These are phyloP conservation scores for Lycaon pictus DNA, from an alignment of 2,113 vertebrate genomes.

Conservation along the genomic window DNA sequence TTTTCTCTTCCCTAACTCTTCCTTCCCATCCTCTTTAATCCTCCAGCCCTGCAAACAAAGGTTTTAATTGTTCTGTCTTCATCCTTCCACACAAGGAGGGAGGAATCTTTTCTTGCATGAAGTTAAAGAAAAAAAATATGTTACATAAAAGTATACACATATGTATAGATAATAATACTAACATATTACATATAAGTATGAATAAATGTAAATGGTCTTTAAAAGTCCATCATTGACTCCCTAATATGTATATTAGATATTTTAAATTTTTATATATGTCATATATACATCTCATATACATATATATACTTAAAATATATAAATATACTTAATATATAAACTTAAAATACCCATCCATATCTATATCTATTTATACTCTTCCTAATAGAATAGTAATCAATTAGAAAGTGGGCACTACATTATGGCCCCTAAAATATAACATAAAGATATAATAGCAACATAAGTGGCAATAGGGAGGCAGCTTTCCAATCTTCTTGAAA, in stretches of 20 bases:
- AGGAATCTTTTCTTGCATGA: background rate
- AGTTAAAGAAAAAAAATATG: background rate
- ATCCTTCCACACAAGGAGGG: background rate
- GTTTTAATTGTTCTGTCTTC: background rate
- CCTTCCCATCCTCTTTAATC: background rate
- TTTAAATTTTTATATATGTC: background rate
- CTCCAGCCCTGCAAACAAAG: background rate
- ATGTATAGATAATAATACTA: background rate
- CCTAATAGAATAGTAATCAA: background rate
- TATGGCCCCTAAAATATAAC: background rate
- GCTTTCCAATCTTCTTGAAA: background rate
- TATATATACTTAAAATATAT: background rate
- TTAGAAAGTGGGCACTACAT: background rate
- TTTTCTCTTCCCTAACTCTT: background rate
- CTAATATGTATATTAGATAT: background rate
- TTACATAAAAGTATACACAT: background rate
- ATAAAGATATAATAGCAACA: background rate
- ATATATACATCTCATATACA: background rate
- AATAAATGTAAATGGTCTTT: background rate
- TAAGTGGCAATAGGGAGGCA: background rate
- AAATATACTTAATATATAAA: background rate
- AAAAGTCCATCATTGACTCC: background rate
- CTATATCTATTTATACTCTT: background rate
- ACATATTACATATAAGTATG: background rate
- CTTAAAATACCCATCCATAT: constrained; percentile 1